Percentiles rank a stretch among this genome's conserved stretches.
These are phyloP conservation scores for Parnassius smintheus DNA, from an alignment of 2,888 invertebrate genomes.

Conservation along the genomic window DNA sequence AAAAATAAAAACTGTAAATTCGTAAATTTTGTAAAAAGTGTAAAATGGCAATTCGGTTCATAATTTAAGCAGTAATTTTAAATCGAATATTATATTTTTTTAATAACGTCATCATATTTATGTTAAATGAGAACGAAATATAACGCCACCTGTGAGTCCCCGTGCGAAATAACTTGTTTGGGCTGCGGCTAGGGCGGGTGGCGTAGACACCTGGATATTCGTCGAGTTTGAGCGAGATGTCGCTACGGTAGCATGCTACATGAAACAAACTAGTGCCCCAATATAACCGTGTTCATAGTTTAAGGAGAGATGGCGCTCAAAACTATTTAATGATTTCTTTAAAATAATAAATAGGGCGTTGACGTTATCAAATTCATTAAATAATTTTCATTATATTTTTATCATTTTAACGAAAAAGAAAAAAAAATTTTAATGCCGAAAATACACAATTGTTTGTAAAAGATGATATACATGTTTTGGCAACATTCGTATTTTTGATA, in stretches of 20 bases:
- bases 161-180: constrained; percentile 21
- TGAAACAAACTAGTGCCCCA: constrained; percentile 6
- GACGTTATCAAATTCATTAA: neutral
- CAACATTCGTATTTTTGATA: no score
- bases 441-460: no score
- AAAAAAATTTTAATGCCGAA: no score
- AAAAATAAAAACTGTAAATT: no score
- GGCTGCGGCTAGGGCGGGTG: constrained; percentile 14
- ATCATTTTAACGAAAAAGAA: no score
- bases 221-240: constrained; percentile 31
- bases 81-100: no score
- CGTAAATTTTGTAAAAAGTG: no score
- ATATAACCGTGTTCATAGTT: constrained; percentile 17
- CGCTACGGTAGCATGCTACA: constrained; percentile 28
- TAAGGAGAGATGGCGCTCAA: constrained; percentile 35
- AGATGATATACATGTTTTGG: no score
- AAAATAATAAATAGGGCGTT: neutral
- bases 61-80: no score
- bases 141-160: constrained; percentile 33
- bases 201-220: constrained; percentile 21
- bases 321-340: neutral
- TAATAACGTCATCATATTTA: no score
- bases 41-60: no score
- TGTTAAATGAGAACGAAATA: neutral
- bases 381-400: no score